Evolutionary conservation across 2,888 invertebrate species (phyloP).

Genomic region (Ophraella communa): DNA sequence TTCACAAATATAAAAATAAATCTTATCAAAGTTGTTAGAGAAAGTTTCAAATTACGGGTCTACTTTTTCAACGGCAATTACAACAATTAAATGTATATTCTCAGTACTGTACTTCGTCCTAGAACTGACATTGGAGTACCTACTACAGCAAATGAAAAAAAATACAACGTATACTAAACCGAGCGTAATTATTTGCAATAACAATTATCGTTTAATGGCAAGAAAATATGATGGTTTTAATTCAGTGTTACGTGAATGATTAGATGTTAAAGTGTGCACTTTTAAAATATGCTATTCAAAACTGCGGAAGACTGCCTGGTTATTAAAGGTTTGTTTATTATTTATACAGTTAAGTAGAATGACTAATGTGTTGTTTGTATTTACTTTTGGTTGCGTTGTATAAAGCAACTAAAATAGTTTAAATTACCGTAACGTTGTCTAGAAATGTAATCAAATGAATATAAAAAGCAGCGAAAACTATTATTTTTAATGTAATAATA

Average conservation of each 20-base stretch:
- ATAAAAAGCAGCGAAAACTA: too few relatives aligned
- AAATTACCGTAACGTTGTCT: too few relatives aligned
- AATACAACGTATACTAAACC: constrained; percentile 6
- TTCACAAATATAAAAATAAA: too few relatives aligned
- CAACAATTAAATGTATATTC: too few relatives aligned
- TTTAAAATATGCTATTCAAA: constrained; percentile 27
- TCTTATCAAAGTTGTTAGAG: too few relatives aligned
- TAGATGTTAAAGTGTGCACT: constrained; percentile 27
- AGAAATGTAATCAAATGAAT: too few relatives aligned
- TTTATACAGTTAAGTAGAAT: neutral
- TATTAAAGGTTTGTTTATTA: constrained; percentile 29
- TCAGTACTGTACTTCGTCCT: neutral
- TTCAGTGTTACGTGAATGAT: constrained; percentile 19
- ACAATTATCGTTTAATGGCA: constrained; percentile 26
- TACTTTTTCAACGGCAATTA: too few relatives aligned
- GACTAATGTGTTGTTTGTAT: neutral
- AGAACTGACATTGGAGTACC: constrained; percentile 13
- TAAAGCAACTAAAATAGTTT: too few relatives aligned
- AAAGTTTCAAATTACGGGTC: too few relatives aligned
- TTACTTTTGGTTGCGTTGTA: neutral
- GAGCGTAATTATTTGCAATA: constrained; percentile 30
- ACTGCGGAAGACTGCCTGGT: constrained; percentile 25
- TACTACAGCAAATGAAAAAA: constrained; percentile 3
- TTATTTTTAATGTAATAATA: too few relatives aligned
- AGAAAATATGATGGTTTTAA: constrained; percentile 6